A percentile compares a stretch with the other conserved stretches of the same genome.
These are phyloP conservation scores for Xyliphius kryptos DNA, from an alignment of 2,113 vertebrate genomes.

Conservation along the genomic window DNA sequence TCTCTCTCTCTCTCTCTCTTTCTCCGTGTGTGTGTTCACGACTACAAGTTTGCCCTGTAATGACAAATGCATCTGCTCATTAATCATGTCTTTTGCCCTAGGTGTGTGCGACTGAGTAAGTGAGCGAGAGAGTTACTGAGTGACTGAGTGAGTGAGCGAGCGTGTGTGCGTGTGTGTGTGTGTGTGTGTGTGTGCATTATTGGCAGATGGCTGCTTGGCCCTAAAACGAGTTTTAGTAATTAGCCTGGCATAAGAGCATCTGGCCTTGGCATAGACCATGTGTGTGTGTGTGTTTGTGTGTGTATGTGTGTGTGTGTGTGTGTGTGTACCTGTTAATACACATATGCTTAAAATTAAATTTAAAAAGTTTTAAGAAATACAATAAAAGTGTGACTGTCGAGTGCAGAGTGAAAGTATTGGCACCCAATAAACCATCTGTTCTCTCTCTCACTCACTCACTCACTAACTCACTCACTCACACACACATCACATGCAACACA, in stretches of 20 bases:
- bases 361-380: background rate
- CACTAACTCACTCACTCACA: background rate
- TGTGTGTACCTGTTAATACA: too few species aligned
- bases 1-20: too few species aligned
- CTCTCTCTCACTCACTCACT: too few species aligned
- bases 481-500: background rate
- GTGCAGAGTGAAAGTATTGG: too few species aligned
- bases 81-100: slow-evolving; percentile 26
- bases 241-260: slow-evolving; percentile 41
- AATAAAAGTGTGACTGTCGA: too few species aligned
- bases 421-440: too few species aligned
- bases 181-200: slow-evolving; percentile 26
- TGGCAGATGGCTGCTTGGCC: slow-evolving; percentile 35
- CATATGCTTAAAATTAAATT: too few species aligned
- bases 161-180: too few species aligned
- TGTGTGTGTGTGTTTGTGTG: background rate
- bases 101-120: too few species aligned
- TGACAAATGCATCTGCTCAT: slow-evolving; percentile 21
- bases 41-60: slow-evolving; percentile 17
- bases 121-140: too few species aligned
- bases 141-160: slow-evolving; percentile 21
- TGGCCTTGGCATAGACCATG: slow-evolving; percentile 30
- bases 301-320: slow-evolving; percentile 14
- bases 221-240: slow-evolving; percentile 40
- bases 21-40: too few species aligned